A percentile compares a stretch with the other conserved stretches of the same genome.
Evolutionary conservation across 2,113 vertebrate genomes (phyloP).

Genomic region (Megaceryle torquata): DNA sequence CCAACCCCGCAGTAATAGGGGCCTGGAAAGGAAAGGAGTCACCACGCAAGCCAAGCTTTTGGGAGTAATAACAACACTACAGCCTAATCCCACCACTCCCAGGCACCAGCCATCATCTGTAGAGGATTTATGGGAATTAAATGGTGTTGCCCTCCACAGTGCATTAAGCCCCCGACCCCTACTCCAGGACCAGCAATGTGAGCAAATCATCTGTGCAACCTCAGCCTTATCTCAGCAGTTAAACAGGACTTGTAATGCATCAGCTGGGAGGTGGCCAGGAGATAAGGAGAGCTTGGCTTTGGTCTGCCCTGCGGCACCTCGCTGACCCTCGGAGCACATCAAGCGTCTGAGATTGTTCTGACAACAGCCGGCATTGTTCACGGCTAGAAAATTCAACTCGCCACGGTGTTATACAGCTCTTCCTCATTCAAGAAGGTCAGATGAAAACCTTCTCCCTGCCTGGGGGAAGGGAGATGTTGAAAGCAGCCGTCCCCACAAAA

Average conservation of each 20-base stretch:
- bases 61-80: not conserved
- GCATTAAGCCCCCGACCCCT: not conserved
- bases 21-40: slow-evolving; percentile 64
- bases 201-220: not conserved
- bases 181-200: not conserved
- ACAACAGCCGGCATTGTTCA: not conserved
- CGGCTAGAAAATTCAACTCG: not conserved
- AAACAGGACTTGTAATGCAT: not conserved
- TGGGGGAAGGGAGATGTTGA: slow-evolving; percentile 7
- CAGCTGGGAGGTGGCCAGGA: not conserved
- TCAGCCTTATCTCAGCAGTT: slow-evolving; percentile 15
- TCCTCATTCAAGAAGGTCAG: not conserved
- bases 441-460: not conserved
- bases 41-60: not conserved
- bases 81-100: not conserved
- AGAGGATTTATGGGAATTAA: not conserved
- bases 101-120: not conserved
- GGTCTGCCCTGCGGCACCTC: not conserved
- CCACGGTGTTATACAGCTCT: not conserved
- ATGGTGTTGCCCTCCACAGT: not conserved
- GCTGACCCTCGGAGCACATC: not conserved
- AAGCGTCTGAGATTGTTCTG: not conserved
- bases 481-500: not conserved
- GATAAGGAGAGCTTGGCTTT: not conserved
- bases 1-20: slow-evolving; percentile 89